Evolutionary conservation across 2,888 invertebrate genomes (phyloP).

Genomic region (Cephonodes hylas): DNA sequence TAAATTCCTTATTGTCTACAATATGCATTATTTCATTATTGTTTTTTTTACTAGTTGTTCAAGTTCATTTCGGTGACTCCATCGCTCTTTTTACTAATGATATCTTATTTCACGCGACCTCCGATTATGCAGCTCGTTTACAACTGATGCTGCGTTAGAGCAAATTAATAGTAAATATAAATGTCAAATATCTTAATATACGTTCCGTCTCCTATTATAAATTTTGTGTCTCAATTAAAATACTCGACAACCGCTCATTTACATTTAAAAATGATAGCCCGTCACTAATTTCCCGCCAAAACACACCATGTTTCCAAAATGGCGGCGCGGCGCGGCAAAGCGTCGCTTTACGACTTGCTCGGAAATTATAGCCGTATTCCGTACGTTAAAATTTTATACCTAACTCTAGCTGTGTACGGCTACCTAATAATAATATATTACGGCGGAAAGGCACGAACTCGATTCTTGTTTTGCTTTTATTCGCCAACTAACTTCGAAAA

Average conservation of each 20-base stretch:
- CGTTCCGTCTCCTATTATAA: neutral
- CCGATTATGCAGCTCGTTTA: neutral
- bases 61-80: neutral
- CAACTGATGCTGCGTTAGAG: neutral
- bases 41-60: neutral
- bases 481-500: conserved; percentile 21
- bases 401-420: conserved; percentile 41
- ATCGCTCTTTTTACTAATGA: neutral
- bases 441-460: conserved; percentile 40
- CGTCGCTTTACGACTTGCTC: conserved; percentile 71
- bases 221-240: neutral
- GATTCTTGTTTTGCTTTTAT: conserved; percentile 33
- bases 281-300: conserved; percentile 57
- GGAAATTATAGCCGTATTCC: conserved; percentile 66
- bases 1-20: no score
- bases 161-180: neutral
- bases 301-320: conserved; percentile 62
- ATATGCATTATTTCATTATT: no score
- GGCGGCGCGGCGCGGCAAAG: conserved; percentile 45
- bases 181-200: neutral
- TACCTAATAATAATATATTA: conserved; percentile 56
- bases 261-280: conserved; percentile 6
- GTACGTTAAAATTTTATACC: conserved; percentile 73
- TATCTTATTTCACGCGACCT: neutral
- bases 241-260: neutral